A percentile compares a stretch with the other conserved stretches of the same genome.
phyloP scores from a whole-genome alignment of 2,888 invertebrate genomes.

The Abscondita cerata region DNA sequence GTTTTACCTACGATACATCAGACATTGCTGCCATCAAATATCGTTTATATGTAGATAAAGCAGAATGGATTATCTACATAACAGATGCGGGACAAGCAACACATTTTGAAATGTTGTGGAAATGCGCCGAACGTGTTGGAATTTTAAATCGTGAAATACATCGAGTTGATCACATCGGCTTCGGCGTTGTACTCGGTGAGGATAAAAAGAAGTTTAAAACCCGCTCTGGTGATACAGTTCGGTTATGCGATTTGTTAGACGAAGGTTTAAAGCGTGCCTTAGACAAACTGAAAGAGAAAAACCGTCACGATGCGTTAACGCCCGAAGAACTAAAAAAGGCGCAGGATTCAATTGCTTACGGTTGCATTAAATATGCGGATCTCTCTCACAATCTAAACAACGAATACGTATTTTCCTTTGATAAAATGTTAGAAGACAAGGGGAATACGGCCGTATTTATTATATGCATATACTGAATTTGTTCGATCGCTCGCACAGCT shows the following conservation, averaged over 20 bases:
- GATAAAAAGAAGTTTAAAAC: slow-evolving; percentile 99
- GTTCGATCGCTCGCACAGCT: slow-evolving; percentile 85
- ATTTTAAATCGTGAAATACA: slow-evolving; percentile 68
- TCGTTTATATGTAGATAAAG: slow-evolving; percentile 82
- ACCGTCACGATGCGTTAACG: slow-evolving; percentile 81
- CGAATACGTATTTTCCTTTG: slow-evolving; percentile 98
- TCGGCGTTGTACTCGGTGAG: slow-evolving; percentile 97
- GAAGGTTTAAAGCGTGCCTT: slow-evolving; percentile 86
- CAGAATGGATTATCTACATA: slow-evolving; percentile 90
- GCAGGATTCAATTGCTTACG: slow-evolving; percentile 93
- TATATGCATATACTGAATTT: slow-evolving; percentile 95
- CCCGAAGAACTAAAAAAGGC: slow-evolving; percentile 81
- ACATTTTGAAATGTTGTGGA: slow-evolving; percentile 79
- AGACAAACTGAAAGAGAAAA: slow-evolving; percentile 87
- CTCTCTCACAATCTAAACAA: slow-evolving; percentile 90
- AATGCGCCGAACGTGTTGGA: slow-evolving; percentile 79
- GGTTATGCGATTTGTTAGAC: slow-evolving; percentile 83
- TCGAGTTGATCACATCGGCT: slow-evolving; percentile 89
- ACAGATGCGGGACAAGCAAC: slow-evolving; percentile 90
- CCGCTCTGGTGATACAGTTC: slow-evolving; percentile 93
- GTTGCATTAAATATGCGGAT: slow-evolving; percentile 98
- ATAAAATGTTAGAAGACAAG: slow-evolving; percentile 98
- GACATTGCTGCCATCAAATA: slow-evolving; percentile 94
- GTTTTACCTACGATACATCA: slow-evolving; percentile 97
- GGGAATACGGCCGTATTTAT: slow-evolving; percentile 98